Percentiles rank a stretch among this genome's conserved stretches.
phyloP scores from a whole-genome alignment of 2,113 vertebrate species.

The Hucho hucho region DNA sequence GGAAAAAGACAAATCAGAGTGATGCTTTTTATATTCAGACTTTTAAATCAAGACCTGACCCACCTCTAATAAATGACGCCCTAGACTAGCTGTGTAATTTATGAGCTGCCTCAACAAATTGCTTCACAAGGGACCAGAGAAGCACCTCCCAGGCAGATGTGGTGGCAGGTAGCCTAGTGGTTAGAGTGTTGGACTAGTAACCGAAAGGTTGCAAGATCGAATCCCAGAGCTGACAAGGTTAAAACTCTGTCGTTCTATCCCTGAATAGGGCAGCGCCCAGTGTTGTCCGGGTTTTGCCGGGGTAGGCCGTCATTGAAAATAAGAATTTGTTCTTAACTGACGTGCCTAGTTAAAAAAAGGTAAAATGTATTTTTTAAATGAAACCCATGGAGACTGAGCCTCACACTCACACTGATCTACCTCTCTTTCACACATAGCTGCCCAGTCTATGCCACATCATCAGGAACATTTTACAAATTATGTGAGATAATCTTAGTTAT shows the following conservation, averaged over 20 bases:
- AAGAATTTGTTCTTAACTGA: too few species aligned
- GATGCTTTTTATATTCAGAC: constrained; percentile 64
- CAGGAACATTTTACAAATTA: neutral
- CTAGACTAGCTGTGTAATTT: constrained; percentile 57
- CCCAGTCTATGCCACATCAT: constrained; percentile 1
- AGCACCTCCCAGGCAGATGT: constrained; percentile 31
- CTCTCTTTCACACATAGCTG: constrained; percentile 11
- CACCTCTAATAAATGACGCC: constrained; percentile 64
- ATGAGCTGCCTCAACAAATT: constrained; percentile 71
- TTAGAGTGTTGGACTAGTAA: too few species aligned
- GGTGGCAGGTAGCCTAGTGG: too few species aligned
- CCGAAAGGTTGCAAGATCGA: too few species aligned
- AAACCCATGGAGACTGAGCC: constrained; percentile 37
- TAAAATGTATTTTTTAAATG: too few species aligned
- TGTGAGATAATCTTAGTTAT: constrained; percentile 19
- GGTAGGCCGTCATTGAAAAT: too few species aligned
- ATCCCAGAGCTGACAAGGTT: too few species aligned
- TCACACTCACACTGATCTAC: neutral
- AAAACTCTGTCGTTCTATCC: too few species aligned
- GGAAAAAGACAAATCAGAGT: constrained; percentile 53
- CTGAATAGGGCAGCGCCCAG: too few species aligned
- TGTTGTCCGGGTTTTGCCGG: too few species aligned
- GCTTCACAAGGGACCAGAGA: constrained; percentile 61
- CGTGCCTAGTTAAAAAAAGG: too few species aligned
- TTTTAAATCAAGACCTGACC: constrained; percentile 66